Conservation (phyloP, 2,888 invertebrate species). For the Mesorhabditis spiculigera region DNA sequence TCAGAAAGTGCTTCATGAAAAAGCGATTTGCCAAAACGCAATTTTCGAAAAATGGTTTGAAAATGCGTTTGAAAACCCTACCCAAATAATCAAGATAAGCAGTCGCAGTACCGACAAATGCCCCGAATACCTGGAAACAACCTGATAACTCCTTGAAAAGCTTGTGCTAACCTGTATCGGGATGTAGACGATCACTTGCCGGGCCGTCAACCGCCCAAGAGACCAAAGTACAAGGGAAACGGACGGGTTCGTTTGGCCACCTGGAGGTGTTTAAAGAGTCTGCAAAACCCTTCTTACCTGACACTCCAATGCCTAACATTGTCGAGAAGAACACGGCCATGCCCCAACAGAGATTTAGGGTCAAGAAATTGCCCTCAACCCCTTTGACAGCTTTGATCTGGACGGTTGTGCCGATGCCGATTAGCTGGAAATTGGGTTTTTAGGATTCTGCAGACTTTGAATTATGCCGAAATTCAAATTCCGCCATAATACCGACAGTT, state of each 20-base stretch:
- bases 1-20: no score
- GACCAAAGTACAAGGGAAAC: neutral
- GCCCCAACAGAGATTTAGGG: slow-evolving; percentile 61
- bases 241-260: neutral
- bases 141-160: no score
- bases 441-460: no score
- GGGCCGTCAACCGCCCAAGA: neutral
- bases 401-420: slow-evolving; percentile 58
- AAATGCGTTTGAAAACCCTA: no score
- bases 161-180: neutral
- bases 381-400: slow-evolving; percentile 53
- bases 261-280: neutral
- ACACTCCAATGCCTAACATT: neutral
- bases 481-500: no score
- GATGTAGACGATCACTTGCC: neutral
- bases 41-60: no score
- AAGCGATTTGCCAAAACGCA: no score
- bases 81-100: slow-evolving; percentile 4
- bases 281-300: neutral
- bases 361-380: slow-evolving; percentile 40
- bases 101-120: neutral
- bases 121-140: neutral
- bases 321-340: slow-evolving; percentile 58
- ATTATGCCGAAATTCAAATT: no score
- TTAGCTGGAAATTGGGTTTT: slow-evolving; percentile 28